Percentiles rank a stretch among this genome's conserved stretches.
Evolutionary conservation across 2,888 invertebrate genomes (phyloP).

Genomic region (Hyles lineata): DNA sequence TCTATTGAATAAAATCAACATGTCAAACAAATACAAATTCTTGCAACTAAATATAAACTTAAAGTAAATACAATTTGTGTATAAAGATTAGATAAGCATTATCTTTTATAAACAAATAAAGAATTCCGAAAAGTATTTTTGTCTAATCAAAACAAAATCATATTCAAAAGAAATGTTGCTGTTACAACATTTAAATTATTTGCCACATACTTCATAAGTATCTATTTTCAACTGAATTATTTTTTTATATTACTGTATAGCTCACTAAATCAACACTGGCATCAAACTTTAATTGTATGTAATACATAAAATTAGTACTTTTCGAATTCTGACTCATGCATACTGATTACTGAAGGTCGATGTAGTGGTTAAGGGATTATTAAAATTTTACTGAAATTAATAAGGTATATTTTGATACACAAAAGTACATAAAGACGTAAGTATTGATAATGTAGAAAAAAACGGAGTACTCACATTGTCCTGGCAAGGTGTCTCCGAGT

Average conservation of each 20-base stretch:
- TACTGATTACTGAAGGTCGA: background rate
- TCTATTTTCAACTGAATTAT: too few relatives aligned
- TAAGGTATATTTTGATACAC: too few relatives aligned
- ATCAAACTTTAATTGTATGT: background rate
- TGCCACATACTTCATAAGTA: too few relatives aligned
- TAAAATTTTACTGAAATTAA: too few relatives aligned
- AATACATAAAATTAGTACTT: background rate
- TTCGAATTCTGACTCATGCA: constrained; percentile 14
- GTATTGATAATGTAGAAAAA: background rate
- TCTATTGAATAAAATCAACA: too few relatives aligned
- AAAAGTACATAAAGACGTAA: too few relatives aligned
- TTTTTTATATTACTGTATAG: background rate
- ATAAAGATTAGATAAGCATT: too few relatives aligned
- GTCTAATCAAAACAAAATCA: background rate
- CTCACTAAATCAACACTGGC: background rate
- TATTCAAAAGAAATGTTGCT: background rate
- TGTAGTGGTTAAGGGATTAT: background rate
- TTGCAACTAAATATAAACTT: too few relatives aligned
- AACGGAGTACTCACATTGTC: constrained; percentile 69
- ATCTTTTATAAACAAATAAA: too few relatives aligned
- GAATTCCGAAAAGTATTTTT: too few relatives aligned
- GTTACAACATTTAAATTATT: background rate
- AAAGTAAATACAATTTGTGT: too few relatives aligned
- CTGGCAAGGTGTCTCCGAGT: constrained; percentile 79
- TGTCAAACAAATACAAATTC: too few relatives aligned